Evolutionary conservation across 2,113 vertebrate genomes (phyloP).

Genomic region (Chauna torquata): DNA sequence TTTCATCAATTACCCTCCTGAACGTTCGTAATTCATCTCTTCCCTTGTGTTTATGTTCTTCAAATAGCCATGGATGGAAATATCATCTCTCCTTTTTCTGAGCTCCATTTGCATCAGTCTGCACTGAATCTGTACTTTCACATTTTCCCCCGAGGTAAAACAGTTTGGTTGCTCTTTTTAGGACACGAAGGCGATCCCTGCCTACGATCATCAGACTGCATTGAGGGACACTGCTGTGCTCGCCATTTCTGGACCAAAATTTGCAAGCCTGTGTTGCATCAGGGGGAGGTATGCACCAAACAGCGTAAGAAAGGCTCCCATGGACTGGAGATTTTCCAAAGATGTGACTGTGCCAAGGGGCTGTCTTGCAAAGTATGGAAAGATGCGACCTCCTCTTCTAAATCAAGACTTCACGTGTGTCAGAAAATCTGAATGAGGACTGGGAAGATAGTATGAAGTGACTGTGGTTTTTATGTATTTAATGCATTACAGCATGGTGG

Average conservation of each 20-base stretch:
- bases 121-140: not conserved
- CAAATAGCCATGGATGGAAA: not conserved
- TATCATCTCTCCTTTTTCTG: not conserved
- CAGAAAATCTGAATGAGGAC: slow-evolving; percentile 87
- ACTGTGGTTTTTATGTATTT: slow-evolving; percentile 69
- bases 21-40: not conserved
- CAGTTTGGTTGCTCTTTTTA: slow-evolving; percentile 48
- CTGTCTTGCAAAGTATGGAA: slow-evolving; percentile 98
- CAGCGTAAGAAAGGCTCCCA: slow-evolving; percentile 93
- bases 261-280: slow-evolving; percentile 93
- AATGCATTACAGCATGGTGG: slow-evolving; percentile 55
- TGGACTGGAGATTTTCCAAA: slow-evolving; percentile 93
- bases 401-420: slow-evolving; percentile 96
- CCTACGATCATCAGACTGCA: slow-evolving; percentile 90
- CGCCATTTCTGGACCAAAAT: slow-evolving; percentile 99
- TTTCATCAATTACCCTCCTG: not conserved
- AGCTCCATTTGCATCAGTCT: not conserved
- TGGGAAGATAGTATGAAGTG: not conserved
- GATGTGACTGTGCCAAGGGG: slow-evolving; percentile 95
- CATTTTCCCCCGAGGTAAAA: not conserved
- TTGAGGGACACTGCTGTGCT: slow-evolving; percentile 91
- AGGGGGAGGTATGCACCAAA: slow-evolving; percentile 93
- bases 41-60: not conserved
- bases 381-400: slow-evolving; percentile 94
- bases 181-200: slow-evolving; percentile 92